These are phyloP conservation scores for Arrhamphus sclerolepis DNA, from an alignment of 2,797 vertebrate genomes.

Conservation along the genomic window DNA sequence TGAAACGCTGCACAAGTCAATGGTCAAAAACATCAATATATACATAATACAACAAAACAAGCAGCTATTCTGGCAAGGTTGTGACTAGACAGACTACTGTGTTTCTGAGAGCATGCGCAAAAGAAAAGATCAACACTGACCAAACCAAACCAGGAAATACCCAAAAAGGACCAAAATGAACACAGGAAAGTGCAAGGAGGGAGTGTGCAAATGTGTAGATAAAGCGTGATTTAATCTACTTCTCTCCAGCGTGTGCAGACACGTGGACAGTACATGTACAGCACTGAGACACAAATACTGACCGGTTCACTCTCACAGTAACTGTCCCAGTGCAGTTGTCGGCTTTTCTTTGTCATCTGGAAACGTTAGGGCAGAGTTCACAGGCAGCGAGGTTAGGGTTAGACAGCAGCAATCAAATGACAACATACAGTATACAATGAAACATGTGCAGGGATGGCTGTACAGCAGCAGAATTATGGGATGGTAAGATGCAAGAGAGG, in stretches of 20 bases:
- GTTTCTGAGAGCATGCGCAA: slow-evolving; percentile 38
- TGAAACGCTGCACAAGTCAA: slow-evolving; percentile 42
- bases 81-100: slow-evolving; percentile 53
- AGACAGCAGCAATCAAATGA: slow-evolving; percentile 58
- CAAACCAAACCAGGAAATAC: slow-evolving; percentile 52
- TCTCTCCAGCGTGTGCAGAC: slow-evolving; percentile 20
- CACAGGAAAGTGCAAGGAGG: neutral
- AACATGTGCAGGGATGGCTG: slow-evolving; percentile 26
- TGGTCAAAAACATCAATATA: slow-evolving; percentile 49
- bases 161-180: slow-evolving; percentile 27
- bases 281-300: slow-evolving; percentile 83
- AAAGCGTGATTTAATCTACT: slow-evolving; percentile 30
- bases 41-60: slow-evolving; percentile 20
- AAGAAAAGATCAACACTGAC: slow-evolving; percentile 34
- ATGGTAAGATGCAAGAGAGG: slow-evolving; percentile 38
- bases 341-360: slow-evolving; percentile 89
- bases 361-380: slow-evolving; percentile 72
- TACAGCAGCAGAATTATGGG: slow-evolving; percentile 10
- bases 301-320: slow-evolving; percentile 96
- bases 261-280: slow-evolving; percentile 23
- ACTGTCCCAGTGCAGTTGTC: slow-evolving; percentile 94
- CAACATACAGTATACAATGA: slow-evolving; percentile 26
- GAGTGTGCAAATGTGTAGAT: slow-evolving; percentile 27
- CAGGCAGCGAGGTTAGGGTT: slow-evolving; percentile 57
- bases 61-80: slow-evolving; percentile 43